Base-by-base conservation (phyloP, 1,140 invertebrate species). In the Atta colombica region DNA sequence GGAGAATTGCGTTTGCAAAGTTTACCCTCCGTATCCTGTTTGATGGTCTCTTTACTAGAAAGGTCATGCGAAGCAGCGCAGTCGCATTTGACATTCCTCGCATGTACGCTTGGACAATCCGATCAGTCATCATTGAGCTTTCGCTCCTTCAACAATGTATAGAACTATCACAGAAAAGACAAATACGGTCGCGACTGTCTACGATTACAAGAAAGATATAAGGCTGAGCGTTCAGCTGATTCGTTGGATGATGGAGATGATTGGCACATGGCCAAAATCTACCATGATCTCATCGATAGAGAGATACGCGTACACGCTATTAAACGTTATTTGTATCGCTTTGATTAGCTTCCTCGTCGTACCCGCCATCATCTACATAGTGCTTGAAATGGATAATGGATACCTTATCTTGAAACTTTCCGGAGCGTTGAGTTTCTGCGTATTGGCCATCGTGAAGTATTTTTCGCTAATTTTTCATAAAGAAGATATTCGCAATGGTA, bases 381-480 rank as follows among this genome's bases (percentile, higher is more conserved):
- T 66, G 2, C 51, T 93, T 2, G 92, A 93, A 7, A 86, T 92
- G 2, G 77, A 93, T 4, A 77, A 93, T 39, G 71, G 60, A 0
- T 87, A 90, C 45, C 63, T 87, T 0, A 93, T 77, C 21, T n/a
- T 94, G 6, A 94, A 92, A 45, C 82, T 93, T 0, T 90, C 90
- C 2, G 94, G 93, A 1, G 91, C 94, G 0, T 28, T 94, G 63
- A 93, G 90, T 25, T 95, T 95, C 71, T 91, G 90, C 39, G 4
- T 92, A 8, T 93, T 94, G 91, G 90, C 92, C 2, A 85, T 94
- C 8, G 18, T 86, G 0, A 95, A 95, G 35, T 94, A 94, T 8
- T 89, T 65, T 5, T 92, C 69, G 1, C 25, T 95, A 0, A 86
- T 93, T 1, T 65, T 82, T 0, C 89, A 81, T 18, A 86, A 86